These are phyloP conservation scores for Rhaphigaster nebulosa DNA, from an alignment of 2,888 invertebrate genomes.

Conservation along the genomic window DNA sequence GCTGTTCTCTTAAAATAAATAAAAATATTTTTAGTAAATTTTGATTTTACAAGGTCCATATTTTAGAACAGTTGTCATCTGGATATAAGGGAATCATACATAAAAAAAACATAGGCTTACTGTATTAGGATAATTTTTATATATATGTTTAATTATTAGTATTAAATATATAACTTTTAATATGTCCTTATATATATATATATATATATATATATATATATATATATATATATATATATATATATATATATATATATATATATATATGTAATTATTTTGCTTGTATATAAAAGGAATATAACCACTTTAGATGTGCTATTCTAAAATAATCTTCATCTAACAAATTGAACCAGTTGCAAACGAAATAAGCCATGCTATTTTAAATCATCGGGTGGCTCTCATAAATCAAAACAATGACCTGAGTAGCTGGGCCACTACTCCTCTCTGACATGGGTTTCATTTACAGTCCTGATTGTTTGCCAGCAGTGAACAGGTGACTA, in stretches of 20 bases:
- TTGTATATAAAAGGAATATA: not conserved
- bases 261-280: not conserved
- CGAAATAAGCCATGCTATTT: constrained; percentile 35
- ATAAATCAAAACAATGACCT: constrained; percentile 41
- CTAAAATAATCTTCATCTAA: not conserved
- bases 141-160: not conserved
- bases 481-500: constrained; percentile 57
- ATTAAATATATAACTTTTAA: too few relatives aligned
- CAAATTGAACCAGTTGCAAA: constrained; percentile 30
- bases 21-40: not conserved
- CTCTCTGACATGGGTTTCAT: constrained; percentile 35
- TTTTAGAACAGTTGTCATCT: too few relatives aligned
- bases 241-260: too few relatives aligned
- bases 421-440: constrained; percentile 25
- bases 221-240: too few relatives aligned
- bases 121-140: not conserved
- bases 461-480: constrained; percentile 58
- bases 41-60: too few relatives aligned
- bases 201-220: too few relatives aligned
- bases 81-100: too few relatives aligned
- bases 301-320: not conserved
- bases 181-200: too few relatives aligned
- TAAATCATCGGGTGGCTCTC: not conserved
- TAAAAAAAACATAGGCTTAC: too few relatives aligned
- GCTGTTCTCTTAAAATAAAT: not conserved